These are phyloP conservation scores for Salvator merianae DNA, from an alignment of 2,113 vertebrate species.

Conservation along the genomic window DNA sequence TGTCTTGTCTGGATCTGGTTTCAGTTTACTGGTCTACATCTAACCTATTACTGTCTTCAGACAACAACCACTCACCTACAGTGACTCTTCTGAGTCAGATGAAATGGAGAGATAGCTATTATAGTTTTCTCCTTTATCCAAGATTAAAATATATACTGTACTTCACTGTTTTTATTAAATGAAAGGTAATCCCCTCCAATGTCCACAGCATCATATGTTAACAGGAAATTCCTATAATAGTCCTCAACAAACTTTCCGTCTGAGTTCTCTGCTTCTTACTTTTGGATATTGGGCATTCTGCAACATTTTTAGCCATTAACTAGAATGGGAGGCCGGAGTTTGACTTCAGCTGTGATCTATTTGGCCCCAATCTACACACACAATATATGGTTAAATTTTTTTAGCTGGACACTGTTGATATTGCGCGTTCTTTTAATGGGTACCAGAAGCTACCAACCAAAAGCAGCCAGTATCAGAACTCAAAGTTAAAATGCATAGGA, in stretches of 20 bases:
- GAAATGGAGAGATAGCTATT: too few relatives aligned
- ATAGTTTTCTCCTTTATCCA: too few relatives aligned
- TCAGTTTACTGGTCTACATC: too few relatives aligned
- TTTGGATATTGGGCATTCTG: neutral
- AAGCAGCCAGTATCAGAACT: neutral
- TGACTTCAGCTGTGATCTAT: neutral
- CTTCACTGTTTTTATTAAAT: neutral
- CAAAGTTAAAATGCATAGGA: neutral
- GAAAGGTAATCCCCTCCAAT: neutral
- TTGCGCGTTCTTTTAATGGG: neutral
- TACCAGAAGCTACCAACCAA: neutral
- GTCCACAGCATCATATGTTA: too few relatives aligned
- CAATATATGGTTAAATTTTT: neutral
- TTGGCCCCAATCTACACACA: neutral
- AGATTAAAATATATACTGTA: too few relatives aligned
- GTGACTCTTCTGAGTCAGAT: too few relatives aligned
- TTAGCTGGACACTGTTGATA: neutral
- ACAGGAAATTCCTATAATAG: neutral
- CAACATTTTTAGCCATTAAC: neutral
- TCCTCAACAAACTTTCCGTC: too few relatives aligned
- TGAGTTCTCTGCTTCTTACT: neutral
- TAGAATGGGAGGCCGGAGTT: neutral
- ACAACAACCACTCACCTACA: too few relatives aligned
- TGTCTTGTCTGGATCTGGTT: too few relatives aligned
- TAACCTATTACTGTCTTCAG: too few relatives aligned